Conservation (phyloP, 23 tunicate species). For the Diplosoma virens region DNA sequence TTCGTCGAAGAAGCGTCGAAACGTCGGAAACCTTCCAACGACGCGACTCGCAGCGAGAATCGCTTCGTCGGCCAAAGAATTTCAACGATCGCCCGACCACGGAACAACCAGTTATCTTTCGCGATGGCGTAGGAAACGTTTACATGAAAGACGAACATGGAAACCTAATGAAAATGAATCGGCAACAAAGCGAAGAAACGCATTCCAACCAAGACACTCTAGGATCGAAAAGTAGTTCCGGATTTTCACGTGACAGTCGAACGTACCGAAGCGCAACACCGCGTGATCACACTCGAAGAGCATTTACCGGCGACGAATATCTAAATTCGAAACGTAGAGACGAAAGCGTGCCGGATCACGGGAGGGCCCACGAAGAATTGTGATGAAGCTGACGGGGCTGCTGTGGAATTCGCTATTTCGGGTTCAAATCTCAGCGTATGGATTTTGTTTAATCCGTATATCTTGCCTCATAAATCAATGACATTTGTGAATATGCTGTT, state of each 20-base stretch:
- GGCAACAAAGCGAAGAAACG: neutral
- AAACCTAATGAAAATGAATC: conserved; percentile 26
- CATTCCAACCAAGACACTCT: too few relatives aligned
- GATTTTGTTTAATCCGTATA: too few relatives aligned
- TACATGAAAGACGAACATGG: conserved; percentile 62
- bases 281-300: neutral
- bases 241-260: neutral
- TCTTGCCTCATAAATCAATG: too few relatives aligned
- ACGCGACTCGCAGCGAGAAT: neutral
- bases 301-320: neutral
- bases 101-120: neutral
- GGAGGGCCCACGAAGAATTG: too few relatives aligned
- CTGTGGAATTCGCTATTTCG: too few relatives aligned
- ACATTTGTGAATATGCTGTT: too few relatives aligned
- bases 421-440: too few relatives aligned
- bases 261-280: neutral
- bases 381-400: too few relatives aligned
- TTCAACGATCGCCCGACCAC: neutral
- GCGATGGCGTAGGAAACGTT: conserved; percentile 48
- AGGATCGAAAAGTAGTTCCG: too few relatives aligned
- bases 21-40: neutral
- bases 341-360: too few relatives aligned
- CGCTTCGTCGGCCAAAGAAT: too few relatives aligned
- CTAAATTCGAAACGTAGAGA: too few relatives aligned
- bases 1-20: neutral